Conservation (phyloP, 1,140 invertebrate genomes). For the Chionoecetes opilio region DNA sequence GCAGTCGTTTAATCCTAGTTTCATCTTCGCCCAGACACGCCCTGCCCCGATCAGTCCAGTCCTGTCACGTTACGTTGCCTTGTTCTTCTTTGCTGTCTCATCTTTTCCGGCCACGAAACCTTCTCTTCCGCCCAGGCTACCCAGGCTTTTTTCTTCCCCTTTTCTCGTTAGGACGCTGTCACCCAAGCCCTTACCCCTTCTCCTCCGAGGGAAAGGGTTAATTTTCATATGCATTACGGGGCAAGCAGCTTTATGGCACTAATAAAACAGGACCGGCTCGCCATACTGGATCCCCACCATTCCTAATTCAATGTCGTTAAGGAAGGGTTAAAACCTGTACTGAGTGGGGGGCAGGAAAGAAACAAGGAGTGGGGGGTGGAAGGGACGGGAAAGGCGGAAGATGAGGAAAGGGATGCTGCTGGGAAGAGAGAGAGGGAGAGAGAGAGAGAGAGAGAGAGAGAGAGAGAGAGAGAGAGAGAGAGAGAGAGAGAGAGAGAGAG, state of each 20-base stretch:
- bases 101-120: too few relatives aligned
- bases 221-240: constrained; percentile 68
- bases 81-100: background rate
- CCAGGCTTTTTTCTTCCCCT: background rate
- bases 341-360: background rate
- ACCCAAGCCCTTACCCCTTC: background rate
- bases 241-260: constrained; percentile 72
- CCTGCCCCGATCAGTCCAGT: background rate
- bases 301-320: constrained; percentile 65
- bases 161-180: background rate
- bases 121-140: too few relatives aligned
- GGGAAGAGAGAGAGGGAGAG: background rate
- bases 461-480: background rate
- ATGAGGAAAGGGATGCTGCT: background rate
- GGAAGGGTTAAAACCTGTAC: constrained; percentile 58
- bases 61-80: background rate
- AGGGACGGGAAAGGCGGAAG: background rate
- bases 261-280: constrained; percentile 65
- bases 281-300: constrained; percentile 61
- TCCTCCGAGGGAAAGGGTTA: constrained; percentile 51
- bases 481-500: background rate
- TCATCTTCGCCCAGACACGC: background rate
- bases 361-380: background rate
- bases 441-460: background rate
- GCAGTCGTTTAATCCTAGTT: background rate